These are phyloP conservation scores for Hippocampus comes DNA, from an alignment of 2,113 vertebrate species.

Conservation along the genomic window DNA sequence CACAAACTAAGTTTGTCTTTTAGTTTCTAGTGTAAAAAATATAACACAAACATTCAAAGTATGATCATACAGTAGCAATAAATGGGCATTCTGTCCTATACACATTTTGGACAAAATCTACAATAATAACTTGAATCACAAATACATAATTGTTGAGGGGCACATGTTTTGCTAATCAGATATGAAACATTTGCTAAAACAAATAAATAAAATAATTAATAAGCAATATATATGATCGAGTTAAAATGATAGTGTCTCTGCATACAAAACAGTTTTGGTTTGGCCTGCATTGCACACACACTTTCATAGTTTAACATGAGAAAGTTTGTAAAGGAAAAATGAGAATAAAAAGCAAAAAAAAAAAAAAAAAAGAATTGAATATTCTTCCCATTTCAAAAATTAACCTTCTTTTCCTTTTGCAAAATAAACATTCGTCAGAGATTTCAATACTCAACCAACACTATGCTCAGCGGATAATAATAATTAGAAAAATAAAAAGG, in stretches of 20 bases:
- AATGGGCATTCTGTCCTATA: slow-evolving; percentile 26
- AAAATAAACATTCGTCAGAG: slow-evolving; percentile 13
- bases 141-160: slow-evolving; percentile 41
- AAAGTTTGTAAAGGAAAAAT: neutral
- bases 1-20: slow-evolving; percentile 66
- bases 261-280: slow-evolving; percentile 55
- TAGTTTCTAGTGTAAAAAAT: slow-evolving; percentile 53
- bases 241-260: slow-evolving; percentile 33
- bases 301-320: neutral
- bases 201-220: slow-evolving; percentile 33
- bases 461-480: slow-evolving; percentile 18
- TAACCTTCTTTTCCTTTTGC: neutral
- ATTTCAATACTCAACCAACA: slow-evolving; percentile 53
- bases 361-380: slow-evolving; percentile 8
- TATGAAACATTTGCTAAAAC: slow-evolving; percentile 38
- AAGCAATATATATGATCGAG: slow-evolving; percentile 27
- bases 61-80: slow-evolving; percentile 50
- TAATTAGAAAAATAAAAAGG: neutral
- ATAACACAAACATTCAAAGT: slow-evolving; percentile 58
- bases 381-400: slow-evolving; percentile 9
- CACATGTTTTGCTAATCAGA: slow-evolving; percentile 30
- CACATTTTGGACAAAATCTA: slow-evolving; percentile 51
- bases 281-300: slow-evolving; percentile 56
- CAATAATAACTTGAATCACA: slow-evolving; percentile 50
- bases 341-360: neutral